Evolutionary conservation across 1,140 invertebrate species (phyloP).

Genomic region (Drosophila rufa): DNA sequence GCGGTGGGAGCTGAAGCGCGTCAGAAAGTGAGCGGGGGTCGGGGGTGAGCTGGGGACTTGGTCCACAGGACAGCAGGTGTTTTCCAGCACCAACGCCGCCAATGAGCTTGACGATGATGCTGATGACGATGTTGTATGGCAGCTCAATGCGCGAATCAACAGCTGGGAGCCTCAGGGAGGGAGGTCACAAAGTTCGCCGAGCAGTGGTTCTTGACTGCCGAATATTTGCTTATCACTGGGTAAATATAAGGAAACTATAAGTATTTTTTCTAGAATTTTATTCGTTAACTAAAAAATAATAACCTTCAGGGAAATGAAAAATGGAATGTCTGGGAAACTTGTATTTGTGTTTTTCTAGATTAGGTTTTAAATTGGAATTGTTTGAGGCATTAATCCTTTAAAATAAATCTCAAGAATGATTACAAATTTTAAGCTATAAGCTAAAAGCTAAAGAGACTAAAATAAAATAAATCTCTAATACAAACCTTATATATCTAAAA

Average conservation of each 20-base stretch:
- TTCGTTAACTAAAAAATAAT: no score
- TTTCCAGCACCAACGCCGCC: slow-evolving; percentile 23
- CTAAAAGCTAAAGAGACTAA: no score
- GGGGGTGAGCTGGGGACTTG: slow-evolving; percentile 22
- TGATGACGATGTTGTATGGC: slow-evolving; percentile 45
- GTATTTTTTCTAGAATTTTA: background rate
- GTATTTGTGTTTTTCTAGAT: no score
- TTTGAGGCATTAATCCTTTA: no score
- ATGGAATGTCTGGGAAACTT: no score
- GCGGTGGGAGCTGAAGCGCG: slow-evolving; percentile 55
- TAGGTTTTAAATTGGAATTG: no score
- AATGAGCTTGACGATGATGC: slow-evolving; percentile 46
- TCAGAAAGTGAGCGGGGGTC: slow-evolving; percentile 11
- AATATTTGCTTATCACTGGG: background rate
- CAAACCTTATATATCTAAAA: no score
- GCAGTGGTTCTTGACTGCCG: slow-evolving; percentile 16
- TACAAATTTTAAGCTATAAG: no score
- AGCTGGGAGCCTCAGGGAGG: slow-evolving; percentile 16
- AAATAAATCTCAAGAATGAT: no score
- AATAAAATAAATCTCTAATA: no score
- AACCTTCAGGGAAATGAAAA: no score
- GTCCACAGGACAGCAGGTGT: slow-evolving; percentile 45
- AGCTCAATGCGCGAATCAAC: slow-evolving; percentile 61
- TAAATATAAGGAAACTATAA: background rate
- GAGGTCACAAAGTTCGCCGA: background rate